These are phyloP conservation scores for Neodiprion virginianus DNA, from an alignment of 1,140 invertebrate species.

Conservation along the genomic window DNA sequence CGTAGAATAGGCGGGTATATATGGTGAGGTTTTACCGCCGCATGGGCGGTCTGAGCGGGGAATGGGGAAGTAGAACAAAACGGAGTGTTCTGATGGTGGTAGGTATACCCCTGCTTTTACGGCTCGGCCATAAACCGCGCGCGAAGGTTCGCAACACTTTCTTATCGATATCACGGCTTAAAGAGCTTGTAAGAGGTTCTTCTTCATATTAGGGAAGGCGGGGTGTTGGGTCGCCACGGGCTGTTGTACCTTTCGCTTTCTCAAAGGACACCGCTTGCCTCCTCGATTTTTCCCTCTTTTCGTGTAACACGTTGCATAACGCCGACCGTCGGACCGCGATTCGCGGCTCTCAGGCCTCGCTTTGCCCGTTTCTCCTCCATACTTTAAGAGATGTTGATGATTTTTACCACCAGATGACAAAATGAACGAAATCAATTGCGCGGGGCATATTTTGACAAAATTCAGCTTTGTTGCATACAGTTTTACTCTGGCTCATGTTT, in stretches of 20 bases:
- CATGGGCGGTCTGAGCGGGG: background rate
- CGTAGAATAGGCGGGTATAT: no score
- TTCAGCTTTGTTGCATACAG: no score
- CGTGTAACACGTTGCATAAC: background rate
- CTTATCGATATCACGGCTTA: conserved; percentile 21
- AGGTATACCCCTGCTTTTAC: conserved; percentile 15
- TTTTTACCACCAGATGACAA: no score
- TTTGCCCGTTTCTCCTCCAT: no score
- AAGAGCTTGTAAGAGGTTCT: conserved; percentile 19
- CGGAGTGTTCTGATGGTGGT: conserved; percentile 12
- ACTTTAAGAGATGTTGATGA: no score
- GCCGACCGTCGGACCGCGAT: no score
- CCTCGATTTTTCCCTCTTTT: background rate
- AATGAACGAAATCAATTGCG: no score
- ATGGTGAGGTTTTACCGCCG: background rate
- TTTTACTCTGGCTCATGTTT: background rate
- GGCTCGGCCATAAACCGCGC: conserved; percentile 18
- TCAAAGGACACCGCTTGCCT: background rate
- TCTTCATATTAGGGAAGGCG: background rate
- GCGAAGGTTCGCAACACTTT: conserved; percentile 16
- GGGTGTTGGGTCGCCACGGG: background rate
- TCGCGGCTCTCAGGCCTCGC: no score
- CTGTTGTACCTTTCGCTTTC: background rate
- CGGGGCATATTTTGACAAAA: no score
- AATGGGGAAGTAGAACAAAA: conserved; percentile 4